These are phyloP conservation scores for Nansenia antarctica DNA, from an alignment of 2,113 vertebrate species.

Conservation along the genomic window DNA sequence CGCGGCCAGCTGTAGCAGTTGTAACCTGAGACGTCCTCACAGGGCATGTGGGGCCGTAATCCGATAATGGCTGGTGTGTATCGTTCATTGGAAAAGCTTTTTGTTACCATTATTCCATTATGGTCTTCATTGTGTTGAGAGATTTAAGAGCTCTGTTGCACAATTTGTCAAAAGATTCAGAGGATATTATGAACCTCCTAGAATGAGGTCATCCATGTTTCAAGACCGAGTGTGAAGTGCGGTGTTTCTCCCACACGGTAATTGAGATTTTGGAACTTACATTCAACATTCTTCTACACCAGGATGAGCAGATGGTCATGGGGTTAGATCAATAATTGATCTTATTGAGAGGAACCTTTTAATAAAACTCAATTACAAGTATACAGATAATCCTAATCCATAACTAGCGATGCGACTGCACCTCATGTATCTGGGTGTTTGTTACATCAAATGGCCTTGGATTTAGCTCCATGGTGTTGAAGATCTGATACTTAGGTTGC, in stretches of 20 bases:
- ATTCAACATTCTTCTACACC: background rate
- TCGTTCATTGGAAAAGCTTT: constrained; percentile 11
- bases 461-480: background rate
- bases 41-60: constrained; percentile 35
- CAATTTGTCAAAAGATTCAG: constrained; percentile 12
- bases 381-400: background rate
- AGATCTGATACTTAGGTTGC: too few species aligned
- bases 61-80: constrained; percentile 15
- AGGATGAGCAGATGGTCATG: background rate
- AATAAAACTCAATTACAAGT: background rate
- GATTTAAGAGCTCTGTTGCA: constrained; percentile 10
- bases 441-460: background rate
- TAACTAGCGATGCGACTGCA: background rate
- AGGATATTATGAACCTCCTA: constrained; percentile 10
- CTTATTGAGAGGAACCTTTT: background rate
- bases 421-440: background rate
- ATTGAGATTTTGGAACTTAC: background rate
- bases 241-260: background rate
- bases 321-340: background rate
- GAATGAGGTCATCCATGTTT: background rate
- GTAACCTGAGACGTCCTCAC: constrained; percentile 32
- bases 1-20: constrained; percentile 35
- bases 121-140: constrained; percentile 17
- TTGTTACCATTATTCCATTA: constrained; percentile 34
- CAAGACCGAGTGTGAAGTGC: background rate